Conservation (phyloP, 37 sponge, comb jelly and placozoan genomes). For the Trichoplax adhaerens region DNA sequence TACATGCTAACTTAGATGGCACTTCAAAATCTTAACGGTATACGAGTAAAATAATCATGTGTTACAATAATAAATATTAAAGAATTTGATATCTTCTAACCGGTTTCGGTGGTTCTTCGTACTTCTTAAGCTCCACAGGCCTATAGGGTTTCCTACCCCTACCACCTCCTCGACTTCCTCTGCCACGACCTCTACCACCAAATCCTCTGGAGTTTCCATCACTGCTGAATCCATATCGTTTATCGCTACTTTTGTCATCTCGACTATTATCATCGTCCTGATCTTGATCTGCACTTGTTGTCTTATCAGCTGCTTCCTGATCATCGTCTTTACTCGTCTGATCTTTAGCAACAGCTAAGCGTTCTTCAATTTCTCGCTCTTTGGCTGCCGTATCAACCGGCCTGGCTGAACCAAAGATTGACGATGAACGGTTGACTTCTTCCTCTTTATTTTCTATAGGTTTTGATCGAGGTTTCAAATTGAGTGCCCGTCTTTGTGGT, state of each 20-base stretch:
- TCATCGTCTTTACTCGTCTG: too few relatives aligned
- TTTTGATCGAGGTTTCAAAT: not conserved
- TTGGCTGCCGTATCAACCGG: conserved; percentile 77
- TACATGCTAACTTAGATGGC: not conserved
- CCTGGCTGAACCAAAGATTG: conserved; percentile 81
- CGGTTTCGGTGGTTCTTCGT: conserved; percentile 11
- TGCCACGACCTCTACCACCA: not conserved
- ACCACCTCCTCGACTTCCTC: not conserved
- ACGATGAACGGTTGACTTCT: not conserved
- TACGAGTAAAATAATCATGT: not conserved
- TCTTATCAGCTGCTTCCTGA: too few relatives aligned
- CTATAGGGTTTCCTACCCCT: not conserved
- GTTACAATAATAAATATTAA: not conserved
- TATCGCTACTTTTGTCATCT: conserved; percentile 5
- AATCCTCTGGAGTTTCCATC: not conserved
- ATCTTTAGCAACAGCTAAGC: conserved; percentile 10
- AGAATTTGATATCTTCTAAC: not conserved
- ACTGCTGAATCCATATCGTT: not conserved
- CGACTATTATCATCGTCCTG: not conserved
- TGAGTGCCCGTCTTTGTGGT: conserved; percentile 27
- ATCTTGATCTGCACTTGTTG: too few relatives aligned
- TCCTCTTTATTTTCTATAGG: conserved; percentile 2
- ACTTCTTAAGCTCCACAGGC: conserved; percentile 10
- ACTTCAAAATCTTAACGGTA: not conserved
- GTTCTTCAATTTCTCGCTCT: conserved; percentile 62